These are phyloP conservation scores for Noctilio leporinus DNA, from an alignment of 2,113 vertebrate species.

Conservation along the genomic window DNA sequence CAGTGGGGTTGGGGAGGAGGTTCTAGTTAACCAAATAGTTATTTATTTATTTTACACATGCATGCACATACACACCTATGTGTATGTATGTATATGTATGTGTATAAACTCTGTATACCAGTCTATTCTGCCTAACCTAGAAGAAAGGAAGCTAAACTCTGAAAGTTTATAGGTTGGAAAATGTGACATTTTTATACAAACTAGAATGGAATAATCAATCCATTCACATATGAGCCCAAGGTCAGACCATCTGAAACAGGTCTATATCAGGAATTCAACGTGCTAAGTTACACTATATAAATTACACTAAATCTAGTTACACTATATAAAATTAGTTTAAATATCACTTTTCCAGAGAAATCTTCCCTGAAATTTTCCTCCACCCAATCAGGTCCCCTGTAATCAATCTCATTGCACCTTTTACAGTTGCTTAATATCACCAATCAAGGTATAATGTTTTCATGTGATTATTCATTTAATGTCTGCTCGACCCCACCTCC, in stretches of 20 bases:
- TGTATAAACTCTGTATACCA: background rate
- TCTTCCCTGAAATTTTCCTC: background rate
- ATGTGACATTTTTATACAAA: background rate
- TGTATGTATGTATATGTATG: background rate
- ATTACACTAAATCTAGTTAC: background rate
- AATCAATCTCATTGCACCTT: background rate
- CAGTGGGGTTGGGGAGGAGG: background rate
- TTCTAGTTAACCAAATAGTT: background rate
- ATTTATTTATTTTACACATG: background rate
- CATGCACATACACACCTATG: no score
- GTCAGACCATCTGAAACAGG: background rate
- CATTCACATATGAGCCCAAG: background rate
- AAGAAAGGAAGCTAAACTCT: background rate
- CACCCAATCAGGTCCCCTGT: background rate
- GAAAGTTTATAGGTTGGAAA: background rate
- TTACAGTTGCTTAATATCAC: background rate
- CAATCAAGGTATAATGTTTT: background rate
- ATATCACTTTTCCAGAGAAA: background rate
- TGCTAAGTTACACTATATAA: background rate
- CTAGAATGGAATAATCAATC: background rate
- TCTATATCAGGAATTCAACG: background rate
- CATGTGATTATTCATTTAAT: conserved; percentile 10
- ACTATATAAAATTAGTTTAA: background rate
- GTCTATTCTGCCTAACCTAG: background rate
- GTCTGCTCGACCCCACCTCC: background rate